Evolutionary conservation across 2,888 invertebrate genomes (phyloP).

Genomic region (Peribatodes rhomboidaria): DNA sequence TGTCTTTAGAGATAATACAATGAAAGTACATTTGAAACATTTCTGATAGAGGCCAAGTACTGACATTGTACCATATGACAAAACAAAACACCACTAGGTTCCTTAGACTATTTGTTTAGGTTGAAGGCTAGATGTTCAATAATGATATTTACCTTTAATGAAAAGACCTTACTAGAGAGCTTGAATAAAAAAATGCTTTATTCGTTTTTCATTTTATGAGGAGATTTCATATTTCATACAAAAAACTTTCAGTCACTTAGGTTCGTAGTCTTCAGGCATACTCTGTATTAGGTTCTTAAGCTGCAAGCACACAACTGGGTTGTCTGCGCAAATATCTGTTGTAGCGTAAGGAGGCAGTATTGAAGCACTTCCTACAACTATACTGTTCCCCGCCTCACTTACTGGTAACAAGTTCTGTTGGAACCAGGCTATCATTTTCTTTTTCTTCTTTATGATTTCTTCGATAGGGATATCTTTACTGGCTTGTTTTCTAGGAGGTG

Average conservation of each 20-base stretch:
- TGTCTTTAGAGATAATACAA: too few species aligned
- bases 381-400: slow-evolving; percentile 64
- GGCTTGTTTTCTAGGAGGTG: slow-evolving; percentile 51
- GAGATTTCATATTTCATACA: slow-evolving; percentile 14
- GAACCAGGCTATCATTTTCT: slow-evolving; percentile 69
- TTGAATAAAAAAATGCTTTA: slow-evolving; percentile 28
- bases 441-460: slow-evolving; percentile 58
- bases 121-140: too few species aligned
- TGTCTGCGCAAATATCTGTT: slow-evolving; percentile 71
- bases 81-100: too few species aligned
- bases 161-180: not conserved
- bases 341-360: slow-evolving; percentile 70
- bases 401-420: slow-evolving; percentile 70
- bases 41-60: too few species aligned
- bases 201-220: slow-evolving; percentile 33
- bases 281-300: slow-evolving; percentile 68
- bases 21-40: too few species aligned
- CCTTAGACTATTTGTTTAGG: too few species aligned
- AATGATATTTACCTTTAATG: not conserved
- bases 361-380: slow-evolving; percentile 68
- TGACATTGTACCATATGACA: too few species aligned
- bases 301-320: slow-evolving; percentile 70
- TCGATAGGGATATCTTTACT: slow-evolving; percentile 37
- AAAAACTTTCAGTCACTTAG: slow-evolving; percentile 34
- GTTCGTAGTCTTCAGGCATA: slow-evolving; percentile 69